Percentiles rank a stretch among this genome's conserved stretches.
Conservation (phyloP, 2,888 invertebrate genomes). For the Notocelia uddmanniana region DNA sequence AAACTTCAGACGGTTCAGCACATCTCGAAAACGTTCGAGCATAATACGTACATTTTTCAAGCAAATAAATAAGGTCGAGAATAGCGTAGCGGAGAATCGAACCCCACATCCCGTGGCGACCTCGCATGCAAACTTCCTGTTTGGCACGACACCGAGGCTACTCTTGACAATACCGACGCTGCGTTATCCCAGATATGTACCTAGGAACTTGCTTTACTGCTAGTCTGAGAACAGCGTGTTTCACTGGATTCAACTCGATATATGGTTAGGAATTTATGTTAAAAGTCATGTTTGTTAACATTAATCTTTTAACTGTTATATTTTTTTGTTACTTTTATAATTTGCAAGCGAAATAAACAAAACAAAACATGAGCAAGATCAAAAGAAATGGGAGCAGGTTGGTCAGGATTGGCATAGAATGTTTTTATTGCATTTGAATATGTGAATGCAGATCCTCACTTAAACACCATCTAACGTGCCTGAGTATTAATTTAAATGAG, state of each 20-base stretch:
- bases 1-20: constrained; percentile 35
- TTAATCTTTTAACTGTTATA: too few species aligned
- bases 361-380: too few species aligned
- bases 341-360: too few species aligned
- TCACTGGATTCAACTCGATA: constrained; percentile 3
- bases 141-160: constrained; percentile 82
- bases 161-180: constrained; percentile 71
- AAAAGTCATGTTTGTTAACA: not conserved
- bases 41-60: constrained; percentile 47
- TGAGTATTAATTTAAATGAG: too few species aligned
- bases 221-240: constrained; percentile 28
- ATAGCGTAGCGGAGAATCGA: constrained; percentile 73
- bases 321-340: too few species aligned
- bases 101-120: constrained; percentile 75
- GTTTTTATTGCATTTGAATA: too few species aligned
- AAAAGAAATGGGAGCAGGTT: too few species aligned
- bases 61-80: constrained; percentile 66
- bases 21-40: constrained; percentile 35
- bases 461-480: too few species aligned
- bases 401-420: too few species aligned
- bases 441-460: too few species aligned
- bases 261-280: not conserved
- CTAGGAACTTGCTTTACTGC: constrained; percentile 47
- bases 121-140: constrained; percentile 81
- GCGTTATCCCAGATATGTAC: constrained; percentile 58